Base-by-base conservation (phyloP, 2,113 vertebrate genomes). In the Acrocephalus kingi region DNA sequence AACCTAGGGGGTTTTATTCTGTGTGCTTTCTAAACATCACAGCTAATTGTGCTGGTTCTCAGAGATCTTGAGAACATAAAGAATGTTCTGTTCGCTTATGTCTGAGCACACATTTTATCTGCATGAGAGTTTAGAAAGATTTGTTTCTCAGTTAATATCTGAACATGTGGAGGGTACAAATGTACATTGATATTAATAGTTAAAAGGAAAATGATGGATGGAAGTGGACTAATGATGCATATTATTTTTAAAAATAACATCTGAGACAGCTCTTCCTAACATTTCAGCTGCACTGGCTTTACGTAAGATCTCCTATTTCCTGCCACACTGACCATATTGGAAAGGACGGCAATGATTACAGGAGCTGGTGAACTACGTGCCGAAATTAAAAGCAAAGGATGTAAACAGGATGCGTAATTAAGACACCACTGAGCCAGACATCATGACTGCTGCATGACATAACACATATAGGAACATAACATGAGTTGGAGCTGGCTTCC, bases 371-470 rank as follows among this genome's bases (percentile, higher is more conserved):
- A 96, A 97, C 94, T 97, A 98, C 95, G 95, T 96, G 96, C 97
- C 64, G 94, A 96, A 98, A 98, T 98, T 97, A 97, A 98, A 98
- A 98, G 98, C 98, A 98, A 98, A 98, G 97, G 96, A 97, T 97
- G 97, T 98, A 98, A 98, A 98, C 98, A 98, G 98, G 98, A 98
- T 98, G 98, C 90, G 96, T 98, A 98, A 98, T 98, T 98, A 98
- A 98, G 98, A 97, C 89, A 94, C 97, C 93, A 98, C 96, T 93
- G 94, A 98, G 97, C 97, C 98, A 97, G 98, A 98, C 97, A 97
- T 96, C 96, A 89, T 91, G 97, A 96, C 96, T 97, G 95, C 97
- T 94, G 94, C 85, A 95, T 97, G 97, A 97, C 97, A 95, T 97
- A 95, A 96, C 92, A 96, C 89, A 22, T 92, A 88, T 86, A 95